Evolutionary conservation across 2,113 vertebrate genomes (phyloP).

Genomic region (Glaucomys volans): DNA sequence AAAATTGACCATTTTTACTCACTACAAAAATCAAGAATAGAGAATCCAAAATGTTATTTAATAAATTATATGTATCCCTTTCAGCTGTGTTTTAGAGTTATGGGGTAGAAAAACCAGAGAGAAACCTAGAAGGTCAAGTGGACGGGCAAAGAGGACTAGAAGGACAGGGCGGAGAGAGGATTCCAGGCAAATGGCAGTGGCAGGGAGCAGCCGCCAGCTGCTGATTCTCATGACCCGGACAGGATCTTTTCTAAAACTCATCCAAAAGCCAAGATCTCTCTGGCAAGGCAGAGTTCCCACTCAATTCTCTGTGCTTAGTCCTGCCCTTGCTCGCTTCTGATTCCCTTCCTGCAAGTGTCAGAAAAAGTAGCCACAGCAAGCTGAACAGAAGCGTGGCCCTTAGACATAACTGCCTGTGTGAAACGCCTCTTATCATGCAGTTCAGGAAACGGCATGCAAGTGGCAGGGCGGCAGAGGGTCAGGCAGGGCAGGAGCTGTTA

Average conservation of each 20-base stretch:
- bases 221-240: not conserved
- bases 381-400: not conserved
- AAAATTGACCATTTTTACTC: not conserved
- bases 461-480: not conserved
- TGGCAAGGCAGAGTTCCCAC: not conserved
- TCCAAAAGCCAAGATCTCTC: not conserved
- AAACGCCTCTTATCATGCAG: not conserved
- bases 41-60: slow-evolving; percentile 14
- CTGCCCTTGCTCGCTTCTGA: not conserved
- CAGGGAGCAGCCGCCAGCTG: not conserved
- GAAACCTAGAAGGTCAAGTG: not conserved
- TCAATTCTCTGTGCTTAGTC: not conserved
- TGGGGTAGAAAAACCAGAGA: not conserved
- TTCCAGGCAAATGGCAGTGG: not conserved
- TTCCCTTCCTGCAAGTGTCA: not conserved
- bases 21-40: slow-evolving; percentile 39
- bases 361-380: not conserved
- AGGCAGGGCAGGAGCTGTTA: not conserved
- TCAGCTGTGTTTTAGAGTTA: not conserved
- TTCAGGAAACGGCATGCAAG: not conserved
- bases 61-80: not conserved
- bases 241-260: not conserved
- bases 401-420: rapidly evolving
- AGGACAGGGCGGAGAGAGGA: not conserved
- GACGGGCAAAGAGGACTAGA: not conserved